phyloP scores from a whole-genome alignment of 1,140 invertebrate species.

The Doryteuthis pealeii region DNA sequence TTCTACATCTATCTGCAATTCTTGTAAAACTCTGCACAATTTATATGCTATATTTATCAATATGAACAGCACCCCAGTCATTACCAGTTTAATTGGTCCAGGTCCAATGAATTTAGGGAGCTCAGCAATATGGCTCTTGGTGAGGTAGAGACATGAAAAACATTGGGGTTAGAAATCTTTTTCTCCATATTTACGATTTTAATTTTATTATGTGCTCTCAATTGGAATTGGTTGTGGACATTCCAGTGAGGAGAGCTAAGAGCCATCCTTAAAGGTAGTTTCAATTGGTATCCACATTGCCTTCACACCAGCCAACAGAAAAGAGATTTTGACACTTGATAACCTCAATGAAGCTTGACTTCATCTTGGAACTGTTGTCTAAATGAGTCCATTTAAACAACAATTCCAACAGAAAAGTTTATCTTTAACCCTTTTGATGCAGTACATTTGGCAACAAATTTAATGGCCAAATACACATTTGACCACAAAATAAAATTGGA shows the following conservation, averaged over 20 bases:
- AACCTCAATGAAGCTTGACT: constrained; percentile 54
- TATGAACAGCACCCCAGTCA: constrained; percentile 76
- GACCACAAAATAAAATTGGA: too few species aligned
- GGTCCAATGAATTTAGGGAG: constrained; percentile 76
- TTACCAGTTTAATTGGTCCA: constrained; percentile 72
- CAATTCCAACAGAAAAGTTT: too few species aligned
- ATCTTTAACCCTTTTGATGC: too few species aligned
- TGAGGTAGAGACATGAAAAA: constrained; percentile 78
- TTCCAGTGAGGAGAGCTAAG: constrained; percentile 22
- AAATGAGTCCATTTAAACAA: constrained; percentile 72
- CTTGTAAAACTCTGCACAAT: constrained; percentile 73
- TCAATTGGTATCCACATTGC: constrained; percentile 72
- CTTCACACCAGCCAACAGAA: constrained; percentile 78
- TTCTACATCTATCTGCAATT: constrained; percentile 71
- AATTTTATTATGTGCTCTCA: too few species aligned
- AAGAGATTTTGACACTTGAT: constrained; percentile 71
- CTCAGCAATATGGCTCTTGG: constrained; percentile 74
- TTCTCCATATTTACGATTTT: too few species aligned
- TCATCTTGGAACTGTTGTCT: constrained; percentile 63
- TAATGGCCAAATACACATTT: too few species aligned
- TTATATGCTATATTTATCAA: constrained; percentile 79
- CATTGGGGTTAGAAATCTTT: constrained; percentile 60
- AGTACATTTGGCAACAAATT: too few species aligned
- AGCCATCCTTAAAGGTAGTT: constrained; percentile 62
- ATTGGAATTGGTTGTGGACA: constrained; percentile 32